These are phyloP conservation scores for Lutjanus argentimaculatus DNA, from an alignment of 2,797 vertebrate genomes.

Conservation along the genomic window DNA sequence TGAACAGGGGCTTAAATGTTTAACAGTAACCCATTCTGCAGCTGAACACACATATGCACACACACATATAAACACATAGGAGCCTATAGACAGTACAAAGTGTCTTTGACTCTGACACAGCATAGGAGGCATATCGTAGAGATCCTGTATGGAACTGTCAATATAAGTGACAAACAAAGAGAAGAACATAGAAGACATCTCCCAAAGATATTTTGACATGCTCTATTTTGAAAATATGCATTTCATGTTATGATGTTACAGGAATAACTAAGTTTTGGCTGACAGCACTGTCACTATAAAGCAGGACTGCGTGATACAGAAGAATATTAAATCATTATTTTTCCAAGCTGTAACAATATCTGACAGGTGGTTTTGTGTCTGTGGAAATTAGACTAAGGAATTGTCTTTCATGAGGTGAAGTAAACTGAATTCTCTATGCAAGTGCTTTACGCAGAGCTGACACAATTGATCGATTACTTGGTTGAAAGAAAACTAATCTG, in stretches of 20 bases:
- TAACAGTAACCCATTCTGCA: conserved; percentile 39
- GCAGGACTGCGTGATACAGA: not conserved
- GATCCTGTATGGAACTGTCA: not conserved
- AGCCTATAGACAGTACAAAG: conserved; percentile 11
- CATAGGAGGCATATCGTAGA: conserved; percentile 5
- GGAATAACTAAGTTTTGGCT: not conserved
- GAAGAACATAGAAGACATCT: not conserved
- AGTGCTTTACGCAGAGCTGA: not conserved
- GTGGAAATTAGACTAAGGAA: not conserved
- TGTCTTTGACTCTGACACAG: conserved; percentile 30
- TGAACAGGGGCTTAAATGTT: conserved; percentile 21
- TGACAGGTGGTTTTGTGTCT: conserved; percentile 1
- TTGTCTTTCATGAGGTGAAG: not conserved
- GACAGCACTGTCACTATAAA: not conserved
- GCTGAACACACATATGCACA: conserved; percentile 20
- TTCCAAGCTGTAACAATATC: not conserved
- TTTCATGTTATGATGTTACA: not conserved
- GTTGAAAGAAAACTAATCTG: not conserved
- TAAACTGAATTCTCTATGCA: not conserved
- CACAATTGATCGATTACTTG: not conserved
- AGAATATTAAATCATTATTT: not conserved
- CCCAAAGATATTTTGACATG: not conserved
- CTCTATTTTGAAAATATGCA: not conserved
- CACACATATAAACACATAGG: not conserved
- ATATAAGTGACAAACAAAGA: conserved; percentile 15